Percentiles rank a stretch among this genome's conserved stretches.
Conservation (phyloP, 2,888 invertebrate species). For the Kryphioiulus occultus region DNA sequence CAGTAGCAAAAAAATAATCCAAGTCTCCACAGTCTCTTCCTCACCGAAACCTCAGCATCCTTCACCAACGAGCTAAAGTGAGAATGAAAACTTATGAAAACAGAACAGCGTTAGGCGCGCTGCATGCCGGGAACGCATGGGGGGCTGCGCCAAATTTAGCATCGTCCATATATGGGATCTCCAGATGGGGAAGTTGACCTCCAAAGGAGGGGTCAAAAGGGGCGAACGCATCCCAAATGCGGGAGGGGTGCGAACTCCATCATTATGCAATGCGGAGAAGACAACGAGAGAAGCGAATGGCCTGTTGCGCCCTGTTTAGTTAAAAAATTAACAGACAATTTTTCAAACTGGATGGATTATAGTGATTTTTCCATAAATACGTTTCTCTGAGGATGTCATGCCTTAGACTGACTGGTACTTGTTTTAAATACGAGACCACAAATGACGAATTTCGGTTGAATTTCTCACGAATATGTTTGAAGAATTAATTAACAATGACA, state of each 20-base stretch:
- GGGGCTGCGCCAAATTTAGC: conserved; percentile 8
- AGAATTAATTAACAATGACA: no score
- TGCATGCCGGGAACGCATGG: not conserved
- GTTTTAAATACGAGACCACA: no score
- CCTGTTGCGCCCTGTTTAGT: not conserved
- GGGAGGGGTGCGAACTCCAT: not conserved
- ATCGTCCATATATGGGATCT: conserved; percentile 27
- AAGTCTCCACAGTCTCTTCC: not conserved
- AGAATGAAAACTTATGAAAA: not conserved
- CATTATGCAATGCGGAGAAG: not conserved
- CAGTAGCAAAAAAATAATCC: not conserved
- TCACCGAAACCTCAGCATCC: not conserved
- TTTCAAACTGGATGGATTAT: no score
- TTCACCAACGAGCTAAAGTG: not conserved
- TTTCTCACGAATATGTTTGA: no score
- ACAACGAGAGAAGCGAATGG: not conserved
- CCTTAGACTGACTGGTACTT: no score
- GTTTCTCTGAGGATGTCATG: no score
- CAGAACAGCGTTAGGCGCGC: not conserved
- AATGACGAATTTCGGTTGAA: no score
- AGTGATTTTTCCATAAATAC: no score
- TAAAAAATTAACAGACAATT: no score
- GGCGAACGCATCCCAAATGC: not conserved
- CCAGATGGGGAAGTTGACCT: conserved; percentile 41
- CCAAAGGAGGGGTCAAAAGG: conserved; percentile 25